These are phyloP conservation scores for Ophiothrix spiculata DNA, from an alignment of 35 echinoderm and acorn worm species.

Conservation along the genomic window DNA sequence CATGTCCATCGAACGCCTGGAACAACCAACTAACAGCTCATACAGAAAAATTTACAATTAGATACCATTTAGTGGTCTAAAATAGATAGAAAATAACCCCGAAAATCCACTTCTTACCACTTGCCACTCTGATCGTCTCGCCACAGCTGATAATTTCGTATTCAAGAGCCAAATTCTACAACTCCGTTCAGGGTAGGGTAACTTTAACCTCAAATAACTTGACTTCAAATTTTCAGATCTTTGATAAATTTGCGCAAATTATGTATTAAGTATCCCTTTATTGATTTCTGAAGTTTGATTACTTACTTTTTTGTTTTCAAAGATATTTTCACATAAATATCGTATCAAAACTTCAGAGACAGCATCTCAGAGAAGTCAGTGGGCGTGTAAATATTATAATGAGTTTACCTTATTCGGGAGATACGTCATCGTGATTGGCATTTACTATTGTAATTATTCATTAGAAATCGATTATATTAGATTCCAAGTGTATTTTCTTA, in stretches of 20 bases:
- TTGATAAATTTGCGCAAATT: not conserved
- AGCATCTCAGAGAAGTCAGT: not conserved
- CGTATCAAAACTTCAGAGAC: not conserved
- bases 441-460: not conserved
- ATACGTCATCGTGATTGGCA: constrained; percentile 3
- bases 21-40: not conserved
- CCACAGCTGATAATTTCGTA: constrained; percentile 16
- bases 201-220: not conserved
- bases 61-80: constrained; percentile 4
- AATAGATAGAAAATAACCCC: constrained; percentile 1
- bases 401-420: not conserved
- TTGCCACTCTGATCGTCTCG: not conserved
- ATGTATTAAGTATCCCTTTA: not conserved
- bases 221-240: not conserved
- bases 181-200: constrained; percentile 16
- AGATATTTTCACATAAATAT: constrained; percentile 1
- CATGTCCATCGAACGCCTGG: not conserved
- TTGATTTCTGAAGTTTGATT: not conserved
- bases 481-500: not conserved
- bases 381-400: not conserved
- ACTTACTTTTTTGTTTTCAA: constrained; percentile 1
- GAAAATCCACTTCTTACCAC: constrained; percentile 15
- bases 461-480: not conserved
- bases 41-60: not conserved
- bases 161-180: constrained; percentile 20